Conservation (phyloP, 2,113 vertebrate species). For the Podilymbus podiceps region DNA sequence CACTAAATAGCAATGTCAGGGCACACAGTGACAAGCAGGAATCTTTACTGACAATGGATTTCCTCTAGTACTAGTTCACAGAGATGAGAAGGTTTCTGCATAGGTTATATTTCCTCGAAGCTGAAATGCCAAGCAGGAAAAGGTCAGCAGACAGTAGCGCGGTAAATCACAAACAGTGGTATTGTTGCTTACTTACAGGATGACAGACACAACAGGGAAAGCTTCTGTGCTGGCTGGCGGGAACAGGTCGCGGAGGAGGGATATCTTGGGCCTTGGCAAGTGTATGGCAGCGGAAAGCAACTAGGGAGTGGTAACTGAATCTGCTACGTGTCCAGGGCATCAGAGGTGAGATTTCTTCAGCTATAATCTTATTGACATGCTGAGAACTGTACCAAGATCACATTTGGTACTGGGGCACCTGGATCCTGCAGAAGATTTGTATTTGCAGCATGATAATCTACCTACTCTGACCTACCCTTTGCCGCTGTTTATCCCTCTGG, state of each 20-base stretch:
- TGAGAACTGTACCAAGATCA: not conserved
- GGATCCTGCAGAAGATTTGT: not conserved
- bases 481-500: not conserved
- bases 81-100: not conserved
- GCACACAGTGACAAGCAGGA: not conserved
- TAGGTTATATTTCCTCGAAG: not conserved
- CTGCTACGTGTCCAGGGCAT: fast-evolving
- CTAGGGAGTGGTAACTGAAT: not conserved
- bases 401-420: not conserved
- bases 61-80: not conserved
- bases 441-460: not conserved
- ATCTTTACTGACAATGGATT: not conserved
- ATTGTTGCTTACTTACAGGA: not conserved
- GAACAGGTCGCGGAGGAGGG: not conserved
- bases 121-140: not conserved
- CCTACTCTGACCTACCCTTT: not conserved
- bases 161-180: not conserved
- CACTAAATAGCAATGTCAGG: not conserved
- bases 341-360: not conserved
- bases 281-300: not conserved
- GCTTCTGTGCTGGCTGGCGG: not conserved
- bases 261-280: not conserved
- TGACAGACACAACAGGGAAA: not conserved
- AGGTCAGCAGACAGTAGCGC: not conserved
- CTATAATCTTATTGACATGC: not conserved